Evolutionary conservation across 2,797 vertebrate species (phyloP).

Genomic region (Mionectes olivaceus): DNA sequence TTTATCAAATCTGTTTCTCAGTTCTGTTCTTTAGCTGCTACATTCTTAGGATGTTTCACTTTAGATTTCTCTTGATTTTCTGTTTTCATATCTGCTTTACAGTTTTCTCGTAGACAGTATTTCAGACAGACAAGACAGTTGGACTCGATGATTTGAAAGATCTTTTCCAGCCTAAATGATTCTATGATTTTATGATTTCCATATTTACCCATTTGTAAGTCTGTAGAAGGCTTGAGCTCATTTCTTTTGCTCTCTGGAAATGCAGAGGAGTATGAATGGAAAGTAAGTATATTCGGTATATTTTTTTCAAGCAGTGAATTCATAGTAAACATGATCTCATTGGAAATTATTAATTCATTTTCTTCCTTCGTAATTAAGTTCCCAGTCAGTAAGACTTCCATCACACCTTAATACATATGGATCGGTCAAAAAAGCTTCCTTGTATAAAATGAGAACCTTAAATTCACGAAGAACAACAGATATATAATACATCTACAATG

Average conservation of each 20-base stretch:
- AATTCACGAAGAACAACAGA: neutral
- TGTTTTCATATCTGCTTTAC: neutral
- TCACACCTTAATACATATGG: neutral
- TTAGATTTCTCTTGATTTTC: neutral
- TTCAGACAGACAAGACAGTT: neutral
- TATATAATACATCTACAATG: neutral
- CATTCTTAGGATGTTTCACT: neutral
- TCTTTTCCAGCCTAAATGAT: neutral
- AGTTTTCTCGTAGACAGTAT: neutral
- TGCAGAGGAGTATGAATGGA: neutral
- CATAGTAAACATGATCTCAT: neutral
- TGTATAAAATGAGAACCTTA: neutral
- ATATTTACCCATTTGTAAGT: neutral
- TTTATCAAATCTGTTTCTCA: neutral
- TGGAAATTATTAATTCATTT: neutral
- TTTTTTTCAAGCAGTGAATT: neutral
- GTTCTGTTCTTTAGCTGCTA: neutral
- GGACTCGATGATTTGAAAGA: neutral
- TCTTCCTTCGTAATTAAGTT: neutral
- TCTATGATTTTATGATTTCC: neutral
- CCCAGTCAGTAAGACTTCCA: neutral
- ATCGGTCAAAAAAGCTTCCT: neutral
- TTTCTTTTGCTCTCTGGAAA: constrained; percentile 17
- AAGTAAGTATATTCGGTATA: neutral
- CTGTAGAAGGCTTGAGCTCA: neutral